phyloP scores from a whole-genome alignment of 1,140 invertebrate genomes.

The Oreohelix idahoensis region DNA sequence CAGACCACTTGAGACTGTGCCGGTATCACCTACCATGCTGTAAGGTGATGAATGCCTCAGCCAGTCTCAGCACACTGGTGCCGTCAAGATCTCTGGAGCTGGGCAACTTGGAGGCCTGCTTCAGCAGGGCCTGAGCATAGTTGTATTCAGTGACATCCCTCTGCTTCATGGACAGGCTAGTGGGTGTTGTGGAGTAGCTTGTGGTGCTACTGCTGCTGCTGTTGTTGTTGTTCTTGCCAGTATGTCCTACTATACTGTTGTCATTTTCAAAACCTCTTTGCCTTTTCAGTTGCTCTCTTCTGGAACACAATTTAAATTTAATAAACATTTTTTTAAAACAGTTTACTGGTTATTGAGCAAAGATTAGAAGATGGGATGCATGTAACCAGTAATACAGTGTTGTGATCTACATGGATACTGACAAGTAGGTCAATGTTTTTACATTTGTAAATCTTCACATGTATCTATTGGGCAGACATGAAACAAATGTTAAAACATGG shows the following conservation, averaged over 20 bases:
- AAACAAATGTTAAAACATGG: no score
- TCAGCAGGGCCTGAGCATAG: slow-evolving; percentile 34
- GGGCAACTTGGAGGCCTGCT: slow-evolving; percentile 28
- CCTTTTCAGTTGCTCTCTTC: background rate
- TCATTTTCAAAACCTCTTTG: background rate
- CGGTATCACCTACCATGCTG: slow-evolving; percentile 36
- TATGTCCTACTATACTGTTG: background rate
- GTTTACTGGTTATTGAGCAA: background rate
- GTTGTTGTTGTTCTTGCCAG: background rate
- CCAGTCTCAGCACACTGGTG: slow-evolving; percentile 24
- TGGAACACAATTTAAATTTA: slow-evolving; percentile 1
- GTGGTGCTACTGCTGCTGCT: background rate
- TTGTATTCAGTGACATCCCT: slow-evolving; percentile 24
- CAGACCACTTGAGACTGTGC: no score
- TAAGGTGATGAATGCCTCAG: slow-evolving; percentile 34
- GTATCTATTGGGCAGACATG: no score
- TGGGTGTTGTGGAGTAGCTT: background rate
- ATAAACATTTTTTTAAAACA: background rate
- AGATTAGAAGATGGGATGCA: no score
- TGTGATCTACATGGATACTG: no score
- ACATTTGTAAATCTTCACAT: no score
- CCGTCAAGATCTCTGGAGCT: slow-evolving; percentile 23
- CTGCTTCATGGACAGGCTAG: background rate
- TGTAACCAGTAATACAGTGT: no score
- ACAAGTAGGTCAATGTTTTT: no score